Base-by-base conservation (phyloP, 2,797 vertebrate genomes). In the Parotocinclus haroldoi region DNA sequence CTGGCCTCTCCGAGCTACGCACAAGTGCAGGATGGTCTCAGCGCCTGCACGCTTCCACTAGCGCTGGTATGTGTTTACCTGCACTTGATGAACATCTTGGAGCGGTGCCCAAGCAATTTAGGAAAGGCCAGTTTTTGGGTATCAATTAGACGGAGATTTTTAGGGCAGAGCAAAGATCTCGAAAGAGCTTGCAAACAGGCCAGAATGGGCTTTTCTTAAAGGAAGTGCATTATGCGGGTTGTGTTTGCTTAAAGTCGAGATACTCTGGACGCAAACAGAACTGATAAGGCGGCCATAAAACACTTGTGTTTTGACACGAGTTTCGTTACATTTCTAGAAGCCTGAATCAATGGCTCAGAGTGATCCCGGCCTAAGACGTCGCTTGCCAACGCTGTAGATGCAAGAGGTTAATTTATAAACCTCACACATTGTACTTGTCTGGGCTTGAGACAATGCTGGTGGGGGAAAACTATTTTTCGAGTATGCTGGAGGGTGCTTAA, bases 331-430 rank as follows among this genome's bases (percentile, higher is more conserved):
- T 74, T 61, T 75, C 70, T 19, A 72, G 61, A 61, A 68, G 67
- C 78, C 62, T 73, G 64, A 76, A 80, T 68, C 73, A 56, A 73
- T 63, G 70, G 63, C 63, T 76, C 55, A 60, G 61, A 76, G 76
- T 58, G 66, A 78, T 76, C 80, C 67, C 74, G 44, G 60, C 62
- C n/a, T 46, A 59, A 64, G 68, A 71, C 45, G 61, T 73, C 63
- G 50, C 53, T 70, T 76, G 73, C 73, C 75, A 81, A 79, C 82
- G 75, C 82, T 84, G 80, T 78, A 85, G 63, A 81, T 84, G 82
- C 82, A 82, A 81, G 74, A 87, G 85, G 76, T 84, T 82, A 77
- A 89, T 83, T 80, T 85, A 82, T 85, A 85, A 87, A 86, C 80
- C 79, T 77, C 73, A 84, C 79, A 84, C 74, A 80, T 76, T 81